phyloP scores from a whole-genome alignment of 1,140 invertebrate genomes.

The Propsilocerus akamusi region DNA sequence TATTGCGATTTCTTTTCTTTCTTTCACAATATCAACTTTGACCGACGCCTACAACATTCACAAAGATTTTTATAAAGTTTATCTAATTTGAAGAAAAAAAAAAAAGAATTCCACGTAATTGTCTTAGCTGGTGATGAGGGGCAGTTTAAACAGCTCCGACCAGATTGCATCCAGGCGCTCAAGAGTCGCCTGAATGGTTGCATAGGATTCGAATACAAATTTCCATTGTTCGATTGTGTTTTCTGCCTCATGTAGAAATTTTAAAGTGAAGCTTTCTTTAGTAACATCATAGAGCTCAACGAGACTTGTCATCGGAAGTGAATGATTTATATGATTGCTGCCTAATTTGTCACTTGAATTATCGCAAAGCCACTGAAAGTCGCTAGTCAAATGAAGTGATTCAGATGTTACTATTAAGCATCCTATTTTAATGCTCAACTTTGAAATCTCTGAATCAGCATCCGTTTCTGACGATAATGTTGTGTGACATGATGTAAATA shows the following conservation, averaged over 20 bases:
- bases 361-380: conserved; percentile 24
- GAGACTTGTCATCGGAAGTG: conserved; percentile 30
- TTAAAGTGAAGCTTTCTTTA: conserved; percentile 12
- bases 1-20: too few species aligned
- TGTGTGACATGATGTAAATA: conserved; percentile 24
- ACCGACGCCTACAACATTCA: too few species aligned
- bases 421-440: conserved; percentile 17
- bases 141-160: too few species aligned
- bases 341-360: conserved; percentile 11
- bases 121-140: too few species aligned
- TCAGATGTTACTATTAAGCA: conserved; percentile 19
- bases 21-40: too few species aligned
- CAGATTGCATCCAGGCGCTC: too few species aligned
- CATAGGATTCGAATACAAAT: conserved; percentile 15
- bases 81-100: too few species aligned
- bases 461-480: conserved; percentile 10
- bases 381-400: conserved; percentile 20
- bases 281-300: conserved; percentile 27
- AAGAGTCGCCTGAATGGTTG: too few species aligned
- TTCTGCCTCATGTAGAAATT: conserved; percentile 20
- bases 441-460: conserved; percentile 14
- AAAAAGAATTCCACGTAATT: too few species aligned
- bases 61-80: too few species aligned
- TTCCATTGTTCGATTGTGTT: conserved; percentile 18
- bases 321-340: conserved; percentile 10